Evolutionary conservation across 1,140 invertebrate genomes (phyloP).

Genomic region (Heterodera schachtii): DNA sequence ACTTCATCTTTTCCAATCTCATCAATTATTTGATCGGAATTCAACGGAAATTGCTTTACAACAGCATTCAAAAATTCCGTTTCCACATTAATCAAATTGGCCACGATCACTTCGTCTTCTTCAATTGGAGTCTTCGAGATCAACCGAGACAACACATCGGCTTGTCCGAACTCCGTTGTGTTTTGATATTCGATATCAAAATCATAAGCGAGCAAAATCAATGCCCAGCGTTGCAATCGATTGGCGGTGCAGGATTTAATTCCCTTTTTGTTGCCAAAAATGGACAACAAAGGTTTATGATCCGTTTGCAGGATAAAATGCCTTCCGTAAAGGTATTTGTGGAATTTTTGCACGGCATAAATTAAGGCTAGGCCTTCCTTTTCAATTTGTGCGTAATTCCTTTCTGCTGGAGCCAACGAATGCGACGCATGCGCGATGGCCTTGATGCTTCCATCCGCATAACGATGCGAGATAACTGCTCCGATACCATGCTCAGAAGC

Average conservation of each 20-base stretch:
- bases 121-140: not conserved
- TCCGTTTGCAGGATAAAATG: slow-evolving; percentile 68
- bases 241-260: too few species aligned
- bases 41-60: too few species aligned
- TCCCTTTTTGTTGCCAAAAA: not conserved
- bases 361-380: not conserved
- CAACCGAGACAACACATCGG: slow-evolving; percentile 58
- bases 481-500: slow-evolving; percentile 68
- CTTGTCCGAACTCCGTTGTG: slow-evolving; percentile 52
- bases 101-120: too few species aligned
- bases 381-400: slow-evolving; percentile 60
- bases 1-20: too few species aligned
- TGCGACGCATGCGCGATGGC: slow-evolving; percentile 66
- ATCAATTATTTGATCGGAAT: too few species aligned
- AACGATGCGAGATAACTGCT: slow-evolving; percentile 68
- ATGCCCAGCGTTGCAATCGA: too few species aligned
- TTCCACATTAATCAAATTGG: too few species aligned
- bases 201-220: slow-evolving; percentile 57
- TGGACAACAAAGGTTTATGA: slow-evolving; percentile 67
- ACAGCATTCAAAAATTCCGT: too few species aligned
- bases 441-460: slow-evolving; percentile 64
- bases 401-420: slow-evolving; percentile 10
- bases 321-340: slow-evolving; percentile 68
- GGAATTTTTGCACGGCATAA: slow-evolving; percentile 23
- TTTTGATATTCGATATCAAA: slow-evolving; percentile 65